A percentile compares a stretch with the other conserved stretches of the same genome.
Conservation (phyloP, 2,797 vertebrate species). For the Hemibagrus guttatus region DNA sequence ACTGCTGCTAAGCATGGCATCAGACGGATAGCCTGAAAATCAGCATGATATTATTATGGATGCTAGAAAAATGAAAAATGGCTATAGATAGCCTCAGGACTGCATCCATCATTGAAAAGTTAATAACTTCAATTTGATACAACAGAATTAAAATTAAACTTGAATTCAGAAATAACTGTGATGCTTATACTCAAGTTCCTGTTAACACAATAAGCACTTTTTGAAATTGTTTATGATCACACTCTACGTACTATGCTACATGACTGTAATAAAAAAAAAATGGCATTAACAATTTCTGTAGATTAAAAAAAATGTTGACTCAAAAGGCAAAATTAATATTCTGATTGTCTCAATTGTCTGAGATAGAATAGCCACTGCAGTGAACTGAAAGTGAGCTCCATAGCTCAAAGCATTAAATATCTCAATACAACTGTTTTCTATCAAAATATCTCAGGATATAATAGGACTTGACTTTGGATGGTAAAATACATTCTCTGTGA, state of each 20-base stretch:
- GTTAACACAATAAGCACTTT: not conserved
- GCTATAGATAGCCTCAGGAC: not conserved
- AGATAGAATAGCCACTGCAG: not conserved
- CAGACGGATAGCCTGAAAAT: not conserved
- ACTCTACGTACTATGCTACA: not conserved
- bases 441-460: not conserved
- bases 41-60: not conserved
- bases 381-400: not conserved
- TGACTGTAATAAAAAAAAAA: not conserved
- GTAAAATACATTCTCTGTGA: not conserved
- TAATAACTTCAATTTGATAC: not conserved
- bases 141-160: not conserved
- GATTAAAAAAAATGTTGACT: not conserved
- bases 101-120: not conserved
- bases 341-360: not conserved
- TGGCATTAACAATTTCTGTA: not conserved
- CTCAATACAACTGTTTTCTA: not conserved
- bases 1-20: not conserved
- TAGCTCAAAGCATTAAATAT: not conserved
- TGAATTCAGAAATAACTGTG: not conserved
- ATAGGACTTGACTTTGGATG: not conserved
- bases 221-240: too few relatives aligned
- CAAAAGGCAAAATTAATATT: not conserved
- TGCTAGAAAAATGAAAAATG: not conserved
- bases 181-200: not conserved